Evolutionary conservation across 2,113 vertebrate species (phyloP).

Genomic region (Amblyornis subalaris): DNA sequence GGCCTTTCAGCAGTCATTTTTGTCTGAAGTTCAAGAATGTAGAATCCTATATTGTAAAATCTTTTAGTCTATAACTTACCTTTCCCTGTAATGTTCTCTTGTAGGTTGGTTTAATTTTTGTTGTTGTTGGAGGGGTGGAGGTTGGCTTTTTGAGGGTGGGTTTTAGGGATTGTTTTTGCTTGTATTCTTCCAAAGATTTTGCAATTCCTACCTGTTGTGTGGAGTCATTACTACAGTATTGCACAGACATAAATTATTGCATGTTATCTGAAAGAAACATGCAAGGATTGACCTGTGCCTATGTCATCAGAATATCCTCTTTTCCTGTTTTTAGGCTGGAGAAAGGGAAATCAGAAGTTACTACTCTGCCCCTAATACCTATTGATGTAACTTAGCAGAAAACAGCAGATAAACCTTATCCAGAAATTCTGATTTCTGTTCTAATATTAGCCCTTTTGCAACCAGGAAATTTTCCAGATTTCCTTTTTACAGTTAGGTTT

Average conservation of each 20-base stretch:
- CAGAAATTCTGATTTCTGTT: not conserved
- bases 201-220: not conserved
- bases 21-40: not conserved
- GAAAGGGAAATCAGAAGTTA: not conserved
- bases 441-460: not conserved
- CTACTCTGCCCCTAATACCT: not conserved
- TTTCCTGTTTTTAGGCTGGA: not conserved
- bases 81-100: not conserved
- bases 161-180: not conserved
- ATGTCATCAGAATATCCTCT: not conserved
- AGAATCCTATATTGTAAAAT: not conserved
- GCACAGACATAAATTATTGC: not conserved
- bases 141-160: not conserved
- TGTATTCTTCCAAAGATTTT: not conserved
- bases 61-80: not conserved
- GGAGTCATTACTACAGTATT: not conserved
- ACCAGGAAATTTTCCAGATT: not conserved
- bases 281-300: not conserved
- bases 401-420: not conserved
- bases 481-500: not conserved
- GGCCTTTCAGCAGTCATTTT: not conserved
- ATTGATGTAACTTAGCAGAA: not conserved
- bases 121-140: not conserved
- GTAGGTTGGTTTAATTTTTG: not conserved
- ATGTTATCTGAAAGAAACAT: not conserved